These are phyloP conservation scores for Oryzias curvinotus DNA, from an alignment of 2,113 vertebrate genomes.

Conservation along the genomic window DNA sequence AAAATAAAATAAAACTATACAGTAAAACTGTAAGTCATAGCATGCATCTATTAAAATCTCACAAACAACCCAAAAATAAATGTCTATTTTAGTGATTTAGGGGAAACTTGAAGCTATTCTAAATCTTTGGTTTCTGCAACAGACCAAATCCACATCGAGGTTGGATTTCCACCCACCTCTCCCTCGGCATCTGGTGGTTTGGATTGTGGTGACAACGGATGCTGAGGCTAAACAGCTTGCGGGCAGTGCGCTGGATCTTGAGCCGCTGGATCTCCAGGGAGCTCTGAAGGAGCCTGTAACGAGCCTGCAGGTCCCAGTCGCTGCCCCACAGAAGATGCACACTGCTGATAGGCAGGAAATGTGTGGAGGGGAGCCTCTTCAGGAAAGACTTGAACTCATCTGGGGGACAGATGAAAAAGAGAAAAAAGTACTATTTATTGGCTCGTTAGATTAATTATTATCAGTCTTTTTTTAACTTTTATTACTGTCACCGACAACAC, in stretches of 20 bases:
- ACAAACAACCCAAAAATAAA: not conserved
- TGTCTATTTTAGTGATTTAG: not conserved
- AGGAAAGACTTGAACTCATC: slow-evolving; percentile 99
- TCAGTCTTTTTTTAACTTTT: too few relatives aligned
- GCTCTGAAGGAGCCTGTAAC: slow-evolving; percentile 94
- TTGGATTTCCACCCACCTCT: slow-evolving; percentile 83
- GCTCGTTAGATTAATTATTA: too few relatives aligned
- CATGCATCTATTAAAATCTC: slow-evolving; percentile 24
- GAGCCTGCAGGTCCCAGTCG: slow-evolving; percentile 98
- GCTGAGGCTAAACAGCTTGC: slow-evolving; percentile 97
- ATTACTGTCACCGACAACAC: too few relatives aligned
- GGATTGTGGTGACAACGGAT: slow-evolving; percentile 97
- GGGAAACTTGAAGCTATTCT: not conserved
- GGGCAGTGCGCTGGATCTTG: slow-evolving; percentile 95
- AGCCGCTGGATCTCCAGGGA: slow-evolving; percentile 89
- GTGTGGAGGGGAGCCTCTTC: slow-evolving; percentile 94
- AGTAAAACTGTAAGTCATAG: slow-evolving; percentile 43
- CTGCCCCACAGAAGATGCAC: slow-evolving; percentile 98
- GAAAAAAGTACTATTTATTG: not conserved
- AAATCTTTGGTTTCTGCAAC: slow-evolving; percentile 4
- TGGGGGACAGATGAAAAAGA: slow-evolving; percentile 46
- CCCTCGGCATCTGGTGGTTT: slow-evolving; percentile 97
- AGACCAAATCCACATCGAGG: slow-evolving; percentile 11
- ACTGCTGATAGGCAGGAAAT: slow-evolving; percentile 95
- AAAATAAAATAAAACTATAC: slow-evolving; percentile 54